Base-by-base conservation (phyloP, 2,888 invertebrate species). In the Orthosia gothica region DNA sequence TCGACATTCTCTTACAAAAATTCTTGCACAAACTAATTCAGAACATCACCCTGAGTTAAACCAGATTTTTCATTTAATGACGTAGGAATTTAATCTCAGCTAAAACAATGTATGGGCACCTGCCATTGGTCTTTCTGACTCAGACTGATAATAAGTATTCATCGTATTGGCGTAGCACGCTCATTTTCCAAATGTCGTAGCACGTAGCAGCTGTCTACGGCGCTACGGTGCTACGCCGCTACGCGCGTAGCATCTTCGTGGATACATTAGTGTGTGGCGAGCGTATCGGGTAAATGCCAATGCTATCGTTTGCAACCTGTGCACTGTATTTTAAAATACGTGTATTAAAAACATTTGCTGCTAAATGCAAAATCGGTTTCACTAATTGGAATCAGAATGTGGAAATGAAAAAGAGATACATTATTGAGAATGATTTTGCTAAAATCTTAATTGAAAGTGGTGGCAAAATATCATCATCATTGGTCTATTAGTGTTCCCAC, bases 121-220 rank as follows among this genome's bases (percentile, higher is more conserved):
- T n/a, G n/a, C n/a, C n/a, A n/a, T n/a, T n/a, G n/a, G n/a, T n/a
- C n/a, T 67, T 52, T 69, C 50, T 55, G 3, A 49, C 11, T 26
- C 26, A 63, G n/a, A n/a, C n/a, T 20, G 20, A 72, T 69, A 82
- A 69, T 72, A 62, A 67, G 54, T 52, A n/a, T 50, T 47, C 11
- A 55, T 69, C 32, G 54, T 70, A 63, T 78, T 64, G 67, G 57
- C 74, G 70, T 73, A 76, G 64, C 61, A 47, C 57, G 61, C 76
- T 84, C 76, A 69, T 85, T 81, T 68, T 76, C 54, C 52, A 26
- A 74, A 81, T 76, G 70, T 82, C 82, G 85, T 82, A 87, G 82
- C 85, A 79, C 85, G 87, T 84, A 82, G 76, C 87, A 85, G 70
- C 74, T 87, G 85, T 84, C 82, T 74, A 82, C 81, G 74, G 70